Evolutionary conservation across 1,140 invertebrate genomes (phyloP).

Genomic region (Cydia strobilella): DNA sequence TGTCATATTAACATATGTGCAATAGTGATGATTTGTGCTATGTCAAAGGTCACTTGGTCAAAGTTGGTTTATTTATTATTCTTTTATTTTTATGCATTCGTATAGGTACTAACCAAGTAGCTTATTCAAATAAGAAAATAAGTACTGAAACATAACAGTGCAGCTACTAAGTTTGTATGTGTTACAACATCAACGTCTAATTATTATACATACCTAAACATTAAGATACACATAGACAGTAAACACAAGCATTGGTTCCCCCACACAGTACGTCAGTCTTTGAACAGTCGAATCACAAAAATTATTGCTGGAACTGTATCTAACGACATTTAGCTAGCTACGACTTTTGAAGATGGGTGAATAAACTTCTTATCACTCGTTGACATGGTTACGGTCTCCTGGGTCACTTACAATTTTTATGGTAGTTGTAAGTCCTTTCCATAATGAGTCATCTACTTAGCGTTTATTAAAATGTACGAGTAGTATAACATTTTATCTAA

Average conservation of each 20-base stretch:
- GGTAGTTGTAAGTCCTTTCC: too few species aligned
- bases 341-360: conserved; percentile 5
- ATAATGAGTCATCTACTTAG: too few species aligned
- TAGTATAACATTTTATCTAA: too few species aligned
- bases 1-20: background rate
- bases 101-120: background rate
- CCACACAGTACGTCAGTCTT: conserved; percentile 66
- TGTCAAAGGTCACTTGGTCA: background rate
- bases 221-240: conserved; percentile 42
- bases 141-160: conserved; percentile 9
- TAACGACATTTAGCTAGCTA: conserved; percentile 35
- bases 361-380: too few species aligned
- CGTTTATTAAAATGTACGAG: too few species aligned
- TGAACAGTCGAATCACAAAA: conserved; percentile 65
- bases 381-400: too few species aligned
- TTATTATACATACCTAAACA: conserved; percentile 11
- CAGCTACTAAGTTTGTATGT: conserved; percentile 9
- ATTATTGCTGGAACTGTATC: conserved; percentile 63
- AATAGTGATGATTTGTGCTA: background rate
- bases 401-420: too few species aligned
- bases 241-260: conserved; percentile 44
- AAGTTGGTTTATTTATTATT: background rate
- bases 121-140: background rate
- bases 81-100: background rate
- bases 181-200: conserved; percentile 30